Evolutionary conservation across 2,888 invertebrate species (phyloP), one percentile per base, ranked within the genome.

Genomic region (Tridacna gigas): DNA sequence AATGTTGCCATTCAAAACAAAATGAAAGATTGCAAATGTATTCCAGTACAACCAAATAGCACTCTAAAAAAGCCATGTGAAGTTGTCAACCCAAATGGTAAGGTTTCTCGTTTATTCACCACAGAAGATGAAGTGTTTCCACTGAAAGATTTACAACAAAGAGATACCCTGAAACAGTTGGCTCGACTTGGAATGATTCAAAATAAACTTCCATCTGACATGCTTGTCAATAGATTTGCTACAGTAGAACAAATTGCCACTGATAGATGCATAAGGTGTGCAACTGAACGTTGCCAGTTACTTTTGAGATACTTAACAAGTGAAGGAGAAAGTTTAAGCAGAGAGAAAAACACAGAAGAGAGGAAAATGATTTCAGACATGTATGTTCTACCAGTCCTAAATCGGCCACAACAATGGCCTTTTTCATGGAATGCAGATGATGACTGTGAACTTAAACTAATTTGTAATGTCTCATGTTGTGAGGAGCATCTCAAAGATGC

Each of bases 91-190:
- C 92, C 91, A 7, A 63, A 67, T 9, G 79, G 89, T 45, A 37
- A 76, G 15, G 51, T 89, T 9, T 84, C 90, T 15, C 47, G 69
- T 5, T 82, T 93, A 73, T 93, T 87, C 65, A 22, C 51, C 0
- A 66, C 69, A 22, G 80, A 74, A 5, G 93, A 93, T 67, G 90
- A 83, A n/a, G 56, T 88, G 15, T 93, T 93, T 83, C 91, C 92
- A 2, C 51, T 82, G 26, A 82, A 20, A 7, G 51, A 82, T 15
- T 74, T 77, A 47, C 71, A 74, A 56, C 26, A 71, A 25, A 25
- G 66, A 76, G 37, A 60, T 22, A 51, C 71, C 15, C 74, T 89
- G 25, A 63, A 65, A 13, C 65, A 77, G 15, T 65, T 91, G 18
- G 69, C 74, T 28, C 51, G 77, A 18, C 85, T 91, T 20, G 91